Conservation (phyloP, 2,888 invertebrate species). For the Rhagophthalmus giganteus region DNA sequence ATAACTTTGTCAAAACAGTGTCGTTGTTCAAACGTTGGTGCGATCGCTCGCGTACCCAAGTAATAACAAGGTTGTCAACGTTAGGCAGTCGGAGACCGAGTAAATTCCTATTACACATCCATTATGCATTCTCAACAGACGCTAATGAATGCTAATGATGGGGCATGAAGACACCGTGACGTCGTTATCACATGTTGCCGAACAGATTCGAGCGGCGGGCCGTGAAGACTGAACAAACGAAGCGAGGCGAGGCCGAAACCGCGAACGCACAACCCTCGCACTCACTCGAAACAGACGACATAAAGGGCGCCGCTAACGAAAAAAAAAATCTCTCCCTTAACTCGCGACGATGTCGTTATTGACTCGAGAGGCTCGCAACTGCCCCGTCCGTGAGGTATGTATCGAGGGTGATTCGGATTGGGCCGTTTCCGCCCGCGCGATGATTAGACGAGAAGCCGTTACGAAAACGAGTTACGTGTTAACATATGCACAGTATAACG, state of each 20-base stretch:
- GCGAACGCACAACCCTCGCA: conserved; percentile 19
- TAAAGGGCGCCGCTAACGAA: too few relatives aligned
- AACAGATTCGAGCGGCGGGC: conserved; percentile 29
- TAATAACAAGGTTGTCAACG: conserved; percentile 31
- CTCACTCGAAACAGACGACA: too few relatives aligned
- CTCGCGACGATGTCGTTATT: too few relatives aligned
- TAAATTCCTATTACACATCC: conserved; percentile 40
- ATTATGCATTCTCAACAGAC: conserved; percentile 43
- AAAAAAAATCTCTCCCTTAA: too few relatives aligned
- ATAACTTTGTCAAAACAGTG: conserved; percentile 30
- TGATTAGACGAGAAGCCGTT: too few relatives aligned
- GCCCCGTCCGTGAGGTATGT: too few relatives aligned
- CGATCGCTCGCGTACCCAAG: conserved; percentile 20
- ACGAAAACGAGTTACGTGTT: too few relatives aligned
- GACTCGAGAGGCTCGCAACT: too few relatives aligned
- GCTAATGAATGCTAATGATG: conserved; percentile 45
- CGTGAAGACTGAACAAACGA: conserved; percentile 27
- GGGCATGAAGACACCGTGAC: conserved; percentile 41
- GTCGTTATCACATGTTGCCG: conserved; percentile 41
- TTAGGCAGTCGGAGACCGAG: conserved; percentile 26
- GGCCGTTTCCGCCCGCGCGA: too few relatives aligned
- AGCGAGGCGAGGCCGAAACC: conserved; percentile 22
- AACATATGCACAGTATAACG: too few relatives aligned
- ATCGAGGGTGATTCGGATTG: too few relatives aligned
- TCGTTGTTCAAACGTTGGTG: conserved; percentile 20